phyloP scores from a whole-genome alignment of 2,888 invertebrate genomes.

The Laothoe populi region DNA sequence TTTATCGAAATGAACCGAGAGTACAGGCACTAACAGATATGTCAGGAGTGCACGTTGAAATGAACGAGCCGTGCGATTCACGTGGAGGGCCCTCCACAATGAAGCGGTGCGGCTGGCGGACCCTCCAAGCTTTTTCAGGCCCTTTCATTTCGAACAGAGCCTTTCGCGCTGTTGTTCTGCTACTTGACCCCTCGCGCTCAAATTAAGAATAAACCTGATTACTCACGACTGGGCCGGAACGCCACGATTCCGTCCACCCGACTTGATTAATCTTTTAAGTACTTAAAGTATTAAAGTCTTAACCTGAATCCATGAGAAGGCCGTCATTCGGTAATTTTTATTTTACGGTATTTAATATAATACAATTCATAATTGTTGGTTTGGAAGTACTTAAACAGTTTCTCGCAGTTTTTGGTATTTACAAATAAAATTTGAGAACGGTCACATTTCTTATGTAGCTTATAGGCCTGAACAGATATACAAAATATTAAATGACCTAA shows the following conservation, averaged over 20 bases:
- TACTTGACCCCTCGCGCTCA: slow-evolving; percentile 48
- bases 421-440: too few relatives aligned
- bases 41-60: slow-evolving; percentile 27
- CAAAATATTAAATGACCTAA: too few relatives aligned
- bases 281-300: slow-evolving; percentile 3
- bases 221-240: neutral
- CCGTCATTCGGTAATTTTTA: neutral
- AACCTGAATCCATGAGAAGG: neutral
- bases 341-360: neutral
- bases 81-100: slow-evolving; percentile 37
- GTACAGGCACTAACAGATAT: slow-evolving; percentile 6
- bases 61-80: slow-evolving; percentile 43
- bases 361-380: neutral
- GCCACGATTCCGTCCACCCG: neutral
- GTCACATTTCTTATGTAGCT: too few relatives aligned
- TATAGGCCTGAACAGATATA: too few relatives aligned
- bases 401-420: too few relatives aligned
- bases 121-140: slow-evolving; percentile 37
- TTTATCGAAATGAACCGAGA: neutral
- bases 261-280: slow-evolving; percentile 21
- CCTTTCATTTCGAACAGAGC: slow-evolving; percentile 43
- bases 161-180: slow-evolving; percentile 20
- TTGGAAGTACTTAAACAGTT: neutral
- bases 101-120: slow-evolving; percentile 27
- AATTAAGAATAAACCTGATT: slow-evolving; percentile 45